Evolutionary conservation across 2,113 vertebrate genomes (phyloP).

Genomic region (Cyanocitta stelleri): DNA sequence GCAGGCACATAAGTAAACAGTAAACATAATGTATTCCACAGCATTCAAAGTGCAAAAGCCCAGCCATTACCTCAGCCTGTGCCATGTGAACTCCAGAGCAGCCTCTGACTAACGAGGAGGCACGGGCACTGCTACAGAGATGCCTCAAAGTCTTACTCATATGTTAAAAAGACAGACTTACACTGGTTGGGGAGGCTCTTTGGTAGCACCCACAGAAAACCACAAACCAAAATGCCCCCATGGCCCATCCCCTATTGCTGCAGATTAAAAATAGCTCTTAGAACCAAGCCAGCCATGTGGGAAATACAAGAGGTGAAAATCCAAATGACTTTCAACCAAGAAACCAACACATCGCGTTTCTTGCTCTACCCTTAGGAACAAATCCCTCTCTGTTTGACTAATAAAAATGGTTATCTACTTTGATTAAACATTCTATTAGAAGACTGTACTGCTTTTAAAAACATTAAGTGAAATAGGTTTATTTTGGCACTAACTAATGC

Average conservation of each 20-base stretch:
- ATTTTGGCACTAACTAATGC: background rate
- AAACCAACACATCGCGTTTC: background rate
- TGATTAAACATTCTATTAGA: background rate
- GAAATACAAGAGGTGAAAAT: background rate
- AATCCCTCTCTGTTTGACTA: background rate
- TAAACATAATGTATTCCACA: background rate
- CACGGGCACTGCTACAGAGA: background rate
- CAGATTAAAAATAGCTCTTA: background rate
- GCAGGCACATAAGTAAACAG: background rate
- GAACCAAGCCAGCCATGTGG: background rate
- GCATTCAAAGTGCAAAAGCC: background rate
- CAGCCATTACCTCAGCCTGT: background rate
- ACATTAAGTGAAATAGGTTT: background rate
- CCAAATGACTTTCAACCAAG: background rate
- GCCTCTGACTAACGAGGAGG: background rate
- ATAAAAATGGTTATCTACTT: background rate
- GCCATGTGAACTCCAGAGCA: background rate
- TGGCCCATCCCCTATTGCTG: background rate
- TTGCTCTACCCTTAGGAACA: background rate
- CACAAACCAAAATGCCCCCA: background rate
- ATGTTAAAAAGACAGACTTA: background rate
- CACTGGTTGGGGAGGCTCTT: background rate
- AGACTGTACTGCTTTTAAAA: background rate
- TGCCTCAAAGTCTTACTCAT: background rate
- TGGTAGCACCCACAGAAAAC: background rate